Percentiles rank a stretch among this genome's conserved stretches.
Conservation (phyloP, 1,140 invertebrate species). For the Pseudomyrmex concolor region DNA sequence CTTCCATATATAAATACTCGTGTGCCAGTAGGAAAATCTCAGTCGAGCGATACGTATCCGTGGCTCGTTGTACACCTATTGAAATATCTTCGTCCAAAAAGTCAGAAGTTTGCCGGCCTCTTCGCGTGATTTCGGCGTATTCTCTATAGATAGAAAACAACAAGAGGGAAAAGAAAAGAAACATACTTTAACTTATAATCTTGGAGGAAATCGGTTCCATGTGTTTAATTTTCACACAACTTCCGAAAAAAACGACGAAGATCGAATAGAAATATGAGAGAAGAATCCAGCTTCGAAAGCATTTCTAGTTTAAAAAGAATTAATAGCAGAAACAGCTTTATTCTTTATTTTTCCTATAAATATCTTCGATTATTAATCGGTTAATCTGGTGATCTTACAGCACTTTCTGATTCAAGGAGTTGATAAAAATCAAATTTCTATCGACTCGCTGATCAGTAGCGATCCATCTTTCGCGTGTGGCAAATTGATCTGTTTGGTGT, state of each 20-base stretch:
- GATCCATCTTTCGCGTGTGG: neutral
- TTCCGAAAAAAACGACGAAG: neutral
- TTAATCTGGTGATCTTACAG: neutral
- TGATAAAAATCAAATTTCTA: neutral
- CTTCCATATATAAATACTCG: constrained; percentile 78
- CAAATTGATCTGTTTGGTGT: neutral
- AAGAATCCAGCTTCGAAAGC: neutral
- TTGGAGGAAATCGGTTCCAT: neutral
- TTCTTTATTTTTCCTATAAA: neutral
- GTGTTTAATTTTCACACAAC: no score
- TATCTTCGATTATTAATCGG: neutral
- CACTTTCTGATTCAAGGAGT: neutral
- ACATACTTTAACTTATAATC: neutral
- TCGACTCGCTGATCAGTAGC: neutral
- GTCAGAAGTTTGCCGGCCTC: neutral
- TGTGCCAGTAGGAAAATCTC: constrained; percentile 76
- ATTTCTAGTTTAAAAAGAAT: neutral
- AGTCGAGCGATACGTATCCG: constrained; percentile 68
- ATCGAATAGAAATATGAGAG: neutral
- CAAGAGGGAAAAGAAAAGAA: neutral
- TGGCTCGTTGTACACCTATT: neutral
- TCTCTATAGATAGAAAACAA: neutral
- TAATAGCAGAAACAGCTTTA: neutral
- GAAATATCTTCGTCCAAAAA: neutral
- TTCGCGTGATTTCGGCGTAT: constrained; percentile 11